Percentiles rank a stretch among this genome's conserved stretches.
phyloP scores from a whole-genome alignment of 2,113 vertebrate species.

The Chamaea fasciata region DNA sequence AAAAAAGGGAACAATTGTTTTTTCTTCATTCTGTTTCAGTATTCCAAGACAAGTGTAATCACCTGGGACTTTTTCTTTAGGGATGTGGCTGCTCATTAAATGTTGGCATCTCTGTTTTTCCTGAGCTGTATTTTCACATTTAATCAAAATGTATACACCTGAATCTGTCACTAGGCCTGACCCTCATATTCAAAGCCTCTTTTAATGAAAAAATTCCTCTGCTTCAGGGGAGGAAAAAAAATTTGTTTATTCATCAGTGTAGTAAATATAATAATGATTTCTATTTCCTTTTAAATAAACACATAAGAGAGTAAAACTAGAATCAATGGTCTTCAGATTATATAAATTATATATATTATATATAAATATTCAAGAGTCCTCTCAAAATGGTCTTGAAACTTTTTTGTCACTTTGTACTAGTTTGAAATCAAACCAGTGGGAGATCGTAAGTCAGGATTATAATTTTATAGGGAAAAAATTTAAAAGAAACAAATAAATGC shows the following conservation, averaged over 20 bases:
- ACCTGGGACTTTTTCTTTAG: conserved; percentile 18
- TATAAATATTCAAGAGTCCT: neutral
- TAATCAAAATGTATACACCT: neutral
- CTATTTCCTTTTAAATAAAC: neutral
- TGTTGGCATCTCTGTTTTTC: conserved; percentile 16
- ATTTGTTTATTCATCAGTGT: neutral
- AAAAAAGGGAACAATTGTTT: neutral
- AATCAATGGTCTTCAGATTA: neutral
- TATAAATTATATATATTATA: too few species aligned
- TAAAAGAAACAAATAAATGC: too few species aligned
- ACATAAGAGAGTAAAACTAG: neutral
- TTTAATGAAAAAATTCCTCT: neutral
- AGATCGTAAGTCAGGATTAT: too few species aligned
- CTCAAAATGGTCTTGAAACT: neutral
- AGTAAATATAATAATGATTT: neutral
- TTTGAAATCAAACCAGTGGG: too few species aligned
- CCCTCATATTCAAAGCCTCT: neutral
- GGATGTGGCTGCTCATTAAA: conserved; percentile 49
- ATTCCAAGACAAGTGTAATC: neutral
- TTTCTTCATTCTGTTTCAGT: neutral
- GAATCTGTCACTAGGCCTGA: neutral
- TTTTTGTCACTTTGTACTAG: neutral
- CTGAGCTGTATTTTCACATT: conserved; percentile 26
- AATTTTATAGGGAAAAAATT: too few species aligned
- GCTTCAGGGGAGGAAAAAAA: accelerated